A percentile compares a stretch with the other conserved stretches of the same genome.
phyloP scores from a whole-genome alignment of 2,797 vertebrate genomes.

The Philypnodon macrostomus region DNA sequence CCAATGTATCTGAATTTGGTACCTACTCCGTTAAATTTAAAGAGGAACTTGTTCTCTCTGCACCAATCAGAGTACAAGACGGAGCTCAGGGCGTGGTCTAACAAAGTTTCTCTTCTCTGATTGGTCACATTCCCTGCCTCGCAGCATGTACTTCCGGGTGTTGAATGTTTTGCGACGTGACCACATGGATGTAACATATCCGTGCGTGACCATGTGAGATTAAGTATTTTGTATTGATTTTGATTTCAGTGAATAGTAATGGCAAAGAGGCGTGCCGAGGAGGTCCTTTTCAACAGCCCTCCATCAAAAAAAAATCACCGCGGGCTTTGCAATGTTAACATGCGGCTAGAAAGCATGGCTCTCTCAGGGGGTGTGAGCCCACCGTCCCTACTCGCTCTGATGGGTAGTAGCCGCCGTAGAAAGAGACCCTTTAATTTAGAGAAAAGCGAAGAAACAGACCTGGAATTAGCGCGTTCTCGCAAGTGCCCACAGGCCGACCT shows the following conservation, averaged over 20 bases:
- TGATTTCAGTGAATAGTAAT: conserved; percentile 18
- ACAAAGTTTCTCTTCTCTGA: conserved; percentile 1
- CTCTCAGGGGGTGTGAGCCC: conserved; percentile 26
- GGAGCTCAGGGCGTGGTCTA: conserved; percentile 12
- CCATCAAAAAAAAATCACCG: conserved; percentile 50
- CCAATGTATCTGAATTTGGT: too few species aligned
- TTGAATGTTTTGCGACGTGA: not conserved
- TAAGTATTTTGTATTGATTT: rapidly evolving
- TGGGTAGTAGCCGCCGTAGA: conserved; percentile 50
- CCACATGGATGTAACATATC: too few species aligned
- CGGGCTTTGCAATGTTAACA: conserved; percentile 23
- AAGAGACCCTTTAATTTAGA: conserved; percentile 61
- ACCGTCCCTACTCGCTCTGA: conserved; percentile 34
- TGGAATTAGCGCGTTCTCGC: not conserved
- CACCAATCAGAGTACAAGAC: conserved; percentile 13
- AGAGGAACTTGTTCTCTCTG: too few species aligned
- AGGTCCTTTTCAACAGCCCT: conserved; percentile 24
- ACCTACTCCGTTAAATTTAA: too few species aligned
- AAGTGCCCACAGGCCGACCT: conserved; percentile 8
- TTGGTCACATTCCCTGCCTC: conserved; percentile 28
- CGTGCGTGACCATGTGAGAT: too few species aligned
- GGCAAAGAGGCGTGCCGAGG: conserved; percentile 74
- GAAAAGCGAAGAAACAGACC: conserved; percentile 12
- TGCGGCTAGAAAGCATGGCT: conserved; percentile 32
- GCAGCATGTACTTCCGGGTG: conserved; percentile 23